Evolutionary conservation across 2,797 vertebrate genomes (phyloP), one percentile per base, ranked within the genome.

Genomic region (Manis javanica): DNA sequence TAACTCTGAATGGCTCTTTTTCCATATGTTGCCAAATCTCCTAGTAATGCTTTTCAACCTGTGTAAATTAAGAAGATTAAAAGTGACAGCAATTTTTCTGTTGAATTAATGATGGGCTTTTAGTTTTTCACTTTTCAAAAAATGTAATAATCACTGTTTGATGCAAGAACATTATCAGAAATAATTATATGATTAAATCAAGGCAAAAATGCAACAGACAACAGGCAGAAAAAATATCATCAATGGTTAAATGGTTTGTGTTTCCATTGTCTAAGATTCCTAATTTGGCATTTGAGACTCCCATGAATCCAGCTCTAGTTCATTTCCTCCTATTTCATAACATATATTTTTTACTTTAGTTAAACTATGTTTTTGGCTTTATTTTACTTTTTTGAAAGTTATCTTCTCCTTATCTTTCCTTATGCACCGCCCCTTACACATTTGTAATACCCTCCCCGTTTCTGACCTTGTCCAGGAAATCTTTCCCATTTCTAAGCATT

Each of bases 41-140:
- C 68, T 49, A 55, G 14, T 68, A 95, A 97, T 72, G 49, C 11
- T 26, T 89, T 66, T 83, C 37, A 59, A 79, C 7, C 63, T 75
- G 34, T 37, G 4, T 15, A n/a, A 90, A 90, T 79, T 93, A 95
- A 92, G 57, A 61, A 82, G 24, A 94, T 89, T 72, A 74, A 93
- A 94, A 37, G 21, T 87, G 88, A 87, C 34, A 71, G 26, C 49
- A 24, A 19, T 84, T 90, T 64, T 46, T 61, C 84, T 91, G 19
- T 53, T 92, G 75, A 92, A 83, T 92, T 81, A 85, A 84, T 78
- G 46, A 19, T 90, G 68, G 18, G 3, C 53, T 94, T 91, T 83
- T 88, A 61, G 34, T 79, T 90, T 95, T 87, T 68, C n/a, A 63
- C 51, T 94, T 95, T 88, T 83, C 69, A 64, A 69, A 91, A 94